Base-by-base conservation (phyloP, 2,888 invertebrate genomes). In the Lepidocyrtinus sp. region DNA sequence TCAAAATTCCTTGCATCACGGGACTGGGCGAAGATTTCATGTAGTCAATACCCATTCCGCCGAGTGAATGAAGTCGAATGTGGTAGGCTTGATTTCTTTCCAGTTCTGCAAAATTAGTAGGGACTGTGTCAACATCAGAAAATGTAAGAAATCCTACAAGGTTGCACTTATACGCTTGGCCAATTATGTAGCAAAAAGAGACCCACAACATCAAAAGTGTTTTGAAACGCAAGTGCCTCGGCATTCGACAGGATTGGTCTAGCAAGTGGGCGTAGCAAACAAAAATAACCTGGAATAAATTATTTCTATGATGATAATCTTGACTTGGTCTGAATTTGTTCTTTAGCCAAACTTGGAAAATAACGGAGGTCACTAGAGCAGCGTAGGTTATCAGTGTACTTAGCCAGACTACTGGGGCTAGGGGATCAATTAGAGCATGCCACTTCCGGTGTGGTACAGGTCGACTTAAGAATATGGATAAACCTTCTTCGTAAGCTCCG, bases 121-220 rank as follows among this genome's bases (percentile, higher is more conserved):
- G 73, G 36, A 73, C 1, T 2, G 1, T 17, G 19, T 25, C 61
- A 17, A 73, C 65, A n/a, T 77, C 71, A 0, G 59, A 19, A 15
- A 78, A 67, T 1, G 78, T 73, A n/a, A 78, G 27, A 59, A 17
- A 72, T 7, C 68, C 64, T 0, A 78, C 73, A 0, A 78, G 27
- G n/a, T 72, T 78, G 2, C 72, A 21, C 19, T 78, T 78, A 62
- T 73, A 78, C 0, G 62, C 72, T 3, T 27, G 12, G 1, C 78
- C 78, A 26, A 78, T 68, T n/a, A 78, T 50, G 68, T 78, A 78
- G 27, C 27, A 50, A 17, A 73, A 78, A 7, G 65, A 24, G 9
- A 78, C 61, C 78, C 78, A 77, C 0, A 61, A 0, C 1, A 67
- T 7, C 0, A 55, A 7, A 2, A 74, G 22, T 9, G n/a, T 2